Conservation (phyloP, 1,140 invertebrate genomes). For the Goniozus legneri region DNA sequence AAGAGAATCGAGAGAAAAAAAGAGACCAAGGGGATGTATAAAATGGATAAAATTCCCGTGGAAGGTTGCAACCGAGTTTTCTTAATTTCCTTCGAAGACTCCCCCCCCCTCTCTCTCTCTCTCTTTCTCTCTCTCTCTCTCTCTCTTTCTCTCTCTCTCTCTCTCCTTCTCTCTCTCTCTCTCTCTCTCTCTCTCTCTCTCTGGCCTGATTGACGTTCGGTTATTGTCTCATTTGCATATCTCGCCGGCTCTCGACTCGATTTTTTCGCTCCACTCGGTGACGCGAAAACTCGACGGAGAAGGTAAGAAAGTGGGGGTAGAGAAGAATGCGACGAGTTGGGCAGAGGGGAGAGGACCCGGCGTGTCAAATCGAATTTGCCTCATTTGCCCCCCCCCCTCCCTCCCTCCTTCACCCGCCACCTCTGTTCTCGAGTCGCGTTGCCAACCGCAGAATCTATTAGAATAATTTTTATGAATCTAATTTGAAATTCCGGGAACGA, state of each 20-base stretch:
- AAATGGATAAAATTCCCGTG: too few species aligned
- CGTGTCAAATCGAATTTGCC: constrained; percentile 55
- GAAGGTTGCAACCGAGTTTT: too few species aligned
- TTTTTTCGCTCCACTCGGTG: constrained; percentile 11
- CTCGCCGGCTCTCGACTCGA: constrained; percentile 18
- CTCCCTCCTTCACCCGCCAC: constrained; percentile 10
- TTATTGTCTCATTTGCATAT: constrained; percentile 53
- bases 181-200: not conserved
- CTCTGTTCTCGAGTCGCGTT: constrained; percentile 15
- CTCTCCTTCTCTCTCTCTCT: not conserved
- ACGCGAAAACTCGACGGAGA: not conserved
- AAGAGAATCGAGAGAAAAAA: too few species aligned
- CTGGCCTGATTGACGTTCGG: constrained; percentile 46
- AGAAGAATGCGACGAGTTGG: constrained; percentile 25
- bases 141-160: not conserved
- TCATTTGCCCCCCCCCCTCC: constrained; percentile 35
- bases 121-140: not conserved
- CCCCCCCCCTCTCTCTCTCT: constrained; percentile 10
- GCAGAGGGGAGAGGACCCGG: constrained; percentile 27
- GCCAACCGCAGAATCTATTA: constrained; percentile 49
- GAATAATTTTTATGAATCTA: constrained; percentile 56
- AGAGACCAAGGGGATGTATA: too few species aligned
- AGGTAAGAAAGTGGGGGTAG: not conserved
- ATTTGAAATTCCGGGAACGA: constrained; percentile 52
- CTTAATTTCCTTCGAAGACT: constrained; percentile 25